Evolutionary conservation across 1,140 invertebrate species (phyloP).

Genomic region (Elymnias hypermnestra): DNA sequence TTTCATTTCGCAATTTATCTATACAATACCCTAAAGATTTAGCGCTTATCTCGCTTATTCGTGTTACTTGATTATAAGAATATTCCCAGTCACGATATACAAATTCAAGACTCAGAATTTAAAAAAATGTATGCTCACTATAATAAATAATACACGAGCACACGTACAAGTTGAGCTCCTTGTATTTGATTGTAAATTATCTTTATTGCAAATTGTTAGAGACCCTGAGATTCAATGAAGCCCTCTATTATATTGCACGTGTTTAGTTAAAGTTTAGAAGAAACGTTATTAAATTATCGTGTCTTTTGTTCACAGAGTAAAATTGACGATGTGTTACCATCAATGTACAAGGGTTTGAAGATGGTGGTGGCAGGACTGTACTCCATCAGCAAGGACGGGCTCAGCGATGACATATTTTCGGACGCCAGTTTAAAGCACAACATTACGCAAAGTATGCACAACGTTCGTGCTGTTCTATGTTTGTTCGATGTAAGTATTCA

Average conservation of each 20-base stretch:
- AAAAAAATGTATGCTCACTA: no score
- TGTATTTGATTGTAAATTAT: slow-evolving; percentile 14
- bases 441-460: slow-evolving; percentile 41
- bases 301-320: slow-evolving; percentile 42
- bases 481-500: slow-evolving; percentile 52
- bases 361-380: slow-evolving; percentile 52
- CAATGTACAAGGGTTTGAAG: slow-evolving; percentile 61
- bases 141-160: no score
- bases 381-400: slow-evolving; percentile 31
- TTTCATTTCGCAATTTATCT: no score
- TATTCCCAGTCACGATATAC: no score
- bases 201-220: slow-evolving; percentile 13
- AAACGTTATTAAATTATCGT: not conserved
- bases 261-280: not conserved
- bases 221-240: slow-evolving; percentile 20
- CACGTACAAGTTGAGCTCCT: no score
- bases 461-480: slow-evolving; percentile 54
- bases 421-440: slow-evolving; percentile 42
- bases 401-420: slow-evolving; percentile 35
- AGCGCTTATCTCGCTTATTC: no score
- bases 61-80: no score
- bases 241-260: not conserved
- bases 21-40: no score
- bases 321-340: slow-evolving; percentile 44
- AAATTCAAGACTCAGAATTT: no score